A percentile compares a stretch with the other conserved stretches of the same genome.
Conservation (phyloP, 2,888 invertebrate species). For the Acholoe squamosa region DNA sequence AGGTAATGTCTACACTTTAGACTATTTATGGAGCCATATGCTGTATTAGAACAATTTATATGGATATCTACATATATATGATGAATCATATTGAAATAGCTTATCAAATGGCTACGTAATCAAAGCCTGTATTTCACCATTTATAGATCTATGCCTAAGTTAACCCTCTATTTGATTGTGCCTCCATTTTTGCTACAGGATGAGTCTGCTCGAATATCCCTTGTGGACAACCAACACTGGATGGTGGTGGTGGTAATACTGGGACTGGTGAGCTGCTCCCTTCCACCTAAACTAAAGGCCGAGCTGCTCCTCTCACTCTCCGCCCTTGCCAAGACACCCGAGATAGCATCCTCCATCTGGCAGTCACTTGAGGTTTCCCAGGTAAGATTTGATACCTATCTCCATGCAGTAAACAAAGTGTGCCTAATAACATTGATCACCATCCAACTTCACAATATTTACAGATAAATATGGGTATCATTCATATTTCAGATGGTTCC, state of each 20-base stretch:
- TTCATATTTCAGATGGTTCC: slow-evolving; percentile 30
- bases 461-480: background rate
- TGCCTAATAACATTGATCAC: background rate
- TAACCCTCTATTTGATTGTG: too few species aligned
- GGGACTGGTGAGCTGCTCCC: slow-evolving; percentile 92
- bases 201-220: slow-evolving; percentile 90
- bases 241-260: slow-evolving; percentile 91
- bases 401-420: too few species aligned
- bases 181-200: too few species aligned
- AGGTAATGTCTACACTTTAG: slow-evolving; percentile 67
- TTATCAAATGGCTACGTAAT: too few species aligned
- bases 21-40: too few species aligned
- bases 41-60: too few species aligned
- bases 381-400: slow-evolving; percentile 70
- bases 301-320: slow-evolving; percentile 91
- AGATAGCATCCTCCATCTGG: slow-evolving; percentile 92
- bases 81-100: too few species aligned
- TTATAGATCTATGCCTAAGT: too few species aligned
- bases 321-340: slow-evolving; percentile 90
- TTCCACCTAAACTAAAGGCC: slow-evolving; percentile 93
- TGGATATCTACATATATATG: too few species aligned
- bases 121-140: too few species aligned
- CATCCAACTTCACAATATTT: background rate
- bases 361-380: slow-evolving; percentile 86
- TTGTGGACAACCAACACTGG: slow-evolving; percentile 95